A percentile compares a stretch with the other conserved stretches of the same genome.
These are phyloP conservation scores for Porites evermanni DNA, from an alignment of 92 coral and sea anemone species.

Conservation along the genomic window DNA sequence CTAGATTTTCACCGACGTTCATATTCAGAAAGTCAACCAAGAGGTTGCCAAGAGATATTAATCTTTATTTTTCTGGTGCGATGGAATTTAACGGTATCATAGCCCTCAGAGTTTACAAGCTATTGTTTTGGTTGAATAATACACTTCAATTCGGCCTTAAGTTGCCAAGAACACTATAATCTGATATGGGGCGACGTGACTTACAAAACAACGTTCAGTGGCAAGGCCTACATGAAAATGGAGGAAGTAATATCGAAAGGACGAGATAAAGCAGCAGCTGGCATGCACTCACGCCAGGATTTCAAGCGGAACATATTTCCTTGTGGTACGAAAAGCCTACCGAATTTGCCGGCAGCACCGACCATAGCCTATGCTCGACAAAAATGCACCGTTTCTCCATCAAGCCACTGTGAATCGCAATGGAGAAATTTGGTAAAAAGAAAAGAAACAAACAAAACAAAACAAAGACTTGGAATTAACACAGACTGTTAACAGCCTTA, in stretches of 20 bases:
- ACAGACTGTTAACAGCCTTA: slow-evolving; percentile 6
- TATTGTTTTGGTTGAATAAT: slow-evolving; percentile 13
- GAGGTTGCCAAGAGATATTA: too few relatives aligned
- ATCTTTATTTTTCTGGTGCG: too few relatives aligned
- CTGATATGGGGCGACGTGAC: slow-evolving; percentile 41
- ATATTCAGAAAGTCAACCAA: too few relatives aligned
- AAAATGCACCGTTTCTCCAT: slow-evolving; percentile 4
- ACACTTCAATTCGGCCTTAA: slow-evolving; percentile 35
- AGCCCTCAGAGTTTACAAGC: too few relatives aligned
- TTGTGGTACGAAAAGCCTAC: slow-evolving; percentile 11
- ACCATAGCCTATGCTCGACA: slow-evolving; percentile 12
- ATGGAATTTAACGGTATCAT: too few relatives aligned
- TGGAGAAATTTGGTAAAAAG: slow-evolving; percentile 5
- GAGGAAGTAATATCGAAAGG: slow-evolving; percentile 45
- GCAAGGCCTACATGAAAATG: slow-evolving; percentile 30
- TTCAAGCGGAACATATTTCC: slow-evolving; percentile 43
- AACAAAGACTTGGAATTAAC: slow-evolving; percentile 3
- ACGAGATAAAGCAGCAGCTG: slow-evolving; percentile 41
- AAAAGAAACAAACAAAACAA: neutral
- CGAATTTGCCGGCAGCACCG: slow-evolving; percentile 6
- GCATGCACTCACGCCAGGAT: slow-evolving; percentile 26
- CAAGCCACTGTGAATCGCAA: neutral
- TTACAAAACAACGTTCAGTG: slow-evolving; percentile 47
- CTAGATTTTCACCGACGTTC: too few relatives aligned
- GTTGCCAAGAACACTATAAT: slow-evolving; percentile 39